Evolutionary conservation across 2,888 invertebrate species (phyloP), one percentile per base, ranked within the genome.

Genomic region (Hyppa rectilinea): DNA sequence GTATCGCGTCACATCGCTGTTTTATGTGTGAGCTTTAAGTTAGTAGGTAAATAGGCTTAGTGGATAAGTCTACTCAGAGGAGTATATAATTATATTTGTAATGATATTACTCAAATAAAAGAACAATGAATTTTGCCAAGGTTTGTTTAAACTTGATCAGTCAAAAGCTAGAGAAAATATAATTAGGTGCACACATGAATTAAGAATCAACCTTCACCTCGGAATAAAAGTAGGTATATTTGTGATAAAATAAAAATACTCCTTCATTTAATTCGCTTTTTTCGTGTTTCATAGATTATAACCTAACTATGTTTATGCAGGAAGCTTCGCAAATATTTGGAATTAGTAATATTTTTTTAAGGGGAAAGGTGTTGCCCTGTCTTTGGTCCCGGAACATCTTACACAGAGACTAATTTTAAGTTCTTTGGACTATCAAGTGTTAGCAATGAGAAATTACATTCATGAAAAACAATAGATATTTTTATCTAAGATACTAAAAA

Each of bases 191-290:
- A 60, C 49, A 60, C 12, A 52, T 36, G 36, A 58, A 63, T 64
- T 52, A 71, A 62, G 50, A 60, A 47, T 49, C 36, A 63, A 49
- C 71, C 76, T 75, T 67, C 59, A 52, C 63, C 53, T 67, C 47
- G 55, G n/a, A 59, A 34, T 34, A 31, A 53, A 38, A 2, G 17
- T n/a, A 49, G 2, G 14, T 26, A 47, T 12, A 2, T 52, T 31
- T 5, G 20, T 53, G 20, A n/a, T 29, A 0, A 59, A 58, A 59
- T 14, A 43, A 45, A 29, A n/a, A 29, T 29, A 45, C 26, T 36
- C 17, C 49, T 49, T 49, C 49, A 4, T 47, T 45, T 9, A 45
- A 10, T 45, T n/a, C 7, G 45, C 9, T 45, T 10, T 45, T 45
- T 29, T n/a, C 43, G 3, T 29, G 9, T n/a, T n/a, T 29, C n/a